These are phyloP conservation scores for Samia ricini DNA, from an alignment of 1,140 invertebrate genomes.

Conservation along the genomic window DNA sequence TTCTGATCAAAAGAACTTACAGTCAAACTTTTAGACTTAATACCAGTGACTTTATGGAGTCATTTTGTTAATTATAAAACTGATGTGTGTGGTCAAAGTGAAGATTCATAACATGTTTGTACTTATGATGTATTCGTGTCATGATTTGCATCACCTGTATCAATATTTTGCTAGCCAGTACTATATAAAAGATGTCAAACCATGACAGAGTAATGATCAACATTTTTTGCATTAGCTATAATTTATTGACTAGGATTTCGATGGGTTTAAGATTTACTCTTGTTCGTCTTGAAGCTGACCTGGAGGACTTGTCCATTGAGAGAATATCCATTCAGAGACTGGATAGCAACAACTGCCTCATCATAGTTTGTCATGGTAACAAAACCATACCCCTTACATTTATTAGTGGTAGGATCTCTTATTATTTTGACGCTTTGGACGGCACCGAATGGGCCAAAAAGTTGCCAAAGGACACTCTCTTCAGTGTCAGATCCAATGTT, in stretches of 20 bases:
- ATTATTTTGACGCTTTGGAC: constrained; percentile 95
- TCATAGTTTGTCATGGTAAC: constrained; percentile 97
- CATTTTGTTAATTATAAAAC: neutral
- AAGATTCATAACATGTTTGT: constrained; percentile 35
- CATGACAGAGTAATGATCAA: constrained; percentile 72
- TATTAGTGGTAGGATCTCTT: constrained; percentile 92
- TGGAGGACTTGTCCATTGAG: constrained; percentile 92
- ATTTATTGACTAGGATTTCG: constrained; percentile 74
- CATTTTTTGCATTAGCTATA: constrained; percentile 75
- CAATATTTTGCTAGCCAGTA: constrained; percentile 41
- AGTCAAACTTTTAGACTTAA: neutral
- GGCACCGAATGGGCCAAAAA: constrained; percentile 95
- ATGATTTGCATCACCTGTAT: constrained; percentile 58
- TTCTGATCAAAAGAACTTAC: neutral
- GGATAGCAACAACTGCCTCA: constrained; percentile 92
- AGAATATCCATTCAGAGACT: constrained; percentile 93
- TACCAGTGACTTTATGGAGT: neutral
- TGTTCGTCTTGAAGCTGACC: constrained; percentile 93
- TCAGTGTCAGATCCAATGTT: constrained; percentile 95
- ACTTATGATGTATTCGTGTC: constrained; percentile 55
- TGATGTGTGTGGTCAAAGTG: neutral
- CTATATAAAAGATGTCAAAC: constrained; percentile 55
- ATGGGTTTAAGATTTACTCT: constrained; percentile 81
- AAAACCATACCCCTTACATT: constrained; percentile 96
- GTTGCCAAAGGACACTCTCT: constrained; percentile 93